Evolutionary conservation across 1,140 invertebrate species (phyloP).

Genomic region (Penaeus japonicus): DNA sequence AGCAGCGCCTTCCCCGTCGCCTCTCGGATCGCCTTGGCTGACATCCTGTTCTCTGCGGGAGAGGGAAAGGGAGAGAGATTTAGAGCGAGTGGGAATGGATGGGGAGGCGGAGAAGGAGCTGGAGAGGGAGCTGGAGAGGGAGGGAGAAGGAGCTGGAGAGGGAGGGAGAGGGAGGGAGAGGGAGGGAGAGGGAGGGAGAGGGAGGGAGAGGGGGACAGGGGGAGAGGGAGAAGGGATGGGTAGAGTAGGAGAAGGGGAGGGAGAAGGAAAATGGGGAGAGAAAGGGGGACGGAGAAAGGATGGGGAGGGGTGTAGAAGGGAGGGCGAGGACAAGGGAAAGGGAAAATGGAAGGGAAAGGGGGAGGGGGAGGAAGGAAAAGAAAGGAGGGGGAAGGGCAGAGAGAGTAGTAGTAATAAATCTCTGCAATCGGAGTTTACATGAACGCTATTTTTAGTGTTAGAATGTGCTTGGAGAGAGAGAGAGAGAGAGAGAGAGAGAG

Average conservation of each 20-base stretch:
- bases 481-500: neutral
- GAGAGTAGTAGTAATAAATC: neutral
- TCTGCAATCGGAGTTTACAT: neutral
- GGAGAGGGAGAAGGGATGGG: too few species aligned
- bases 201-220: neutral
- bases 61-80: neutral
- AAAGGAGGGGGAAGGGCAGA: neutral
- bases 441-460: neutral
- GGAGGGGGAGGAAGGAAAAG: neutral
- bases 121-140: neutral
- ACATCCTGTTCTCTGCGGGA: conserved; percentile 73
- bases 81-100: too few species aligned
- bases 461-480: neutral
- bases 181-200: neutral
- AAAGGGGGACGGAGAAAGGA: neutral
- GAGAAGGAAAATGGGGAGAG: neutral
- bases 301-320: neutral
- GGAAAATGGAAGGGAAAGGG: neutral
- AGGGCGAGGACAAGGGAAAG: neutral
- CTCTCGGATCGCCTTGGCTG: conserved; percentile 97
- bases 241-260: neutral
- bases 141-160: neutral
- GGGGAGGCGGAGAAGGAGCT: neutral
- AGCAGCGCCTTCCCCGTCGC: conserved; percentile 94
- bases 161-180: too few species aligned